phyloP scores from a whole-genome alignment of 2,113 vertebrate genomes.

The Setophaga coronata region DNA sequence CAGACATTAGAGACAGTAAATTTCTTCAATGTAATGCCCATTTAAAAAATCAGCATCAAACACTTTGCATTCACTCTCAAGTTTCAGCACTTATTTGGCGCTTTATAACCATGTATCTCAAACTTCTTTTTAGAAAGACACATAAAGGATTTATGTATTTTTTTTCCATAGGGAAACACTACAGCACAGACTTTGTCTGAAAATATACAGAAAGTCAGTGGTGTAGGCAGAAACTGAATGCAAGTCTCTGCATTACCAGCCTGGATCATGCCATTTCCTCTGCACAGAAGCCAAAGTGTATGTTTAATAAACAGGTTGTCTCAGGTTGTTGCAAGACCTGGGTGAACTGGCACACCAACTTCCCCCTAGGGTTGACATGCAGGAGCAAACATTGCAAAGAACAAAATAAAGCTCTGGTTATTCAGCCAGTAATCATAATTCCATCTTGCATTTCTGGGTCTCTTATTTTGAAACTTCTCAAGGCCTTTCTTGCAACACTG shows the following conservation, averaged over 20 bases:
- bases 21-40: background rate
- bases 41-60: background rate
- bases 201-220: background rate
- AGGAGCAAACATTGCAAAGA: slow-evolving; percentile 37
- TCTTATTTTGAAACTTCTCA: slow-evolving; percentile 44
- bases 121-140: background rate
- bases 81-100: background rate
- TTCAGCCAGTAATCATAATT: slow-evolving; percentile 11
- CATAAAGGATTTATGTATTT: background rate
- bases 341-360: slow-evolving; percentile 53
- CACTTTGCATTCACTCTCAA: background rate
- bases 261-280: slow-evolving; percentile 58
- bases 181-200: background rate
- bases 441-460: slow-evolving; percentile 17
- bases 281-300: slow-evolving; percentile 32
- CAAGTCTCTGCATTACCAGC: slow-evolving; percentile 56
- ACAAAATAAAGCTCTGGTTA: slow-evolving; percentile 26
- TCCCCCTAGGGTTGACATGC: slow-evolving; percentile 57
- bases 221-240: slow-evolving; percentile 42
- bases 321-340: slow-evolving; percentile 63
- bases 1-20: background rate
- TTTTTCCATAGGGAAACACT: background rate
- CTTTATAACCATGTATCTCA: background rate
- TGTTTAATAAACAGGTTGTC: slow-evolving; percentile 66
- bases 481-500: slow-evolving; percentile 23